Percentiles rank a stretch among this genome's conserved stretches.
These are phyloP conservation scores for Geodia barretti DNA, from an alignment of 37 sponge, comb jelly and placozoan species.

Conservation along the genomic window DNA sequence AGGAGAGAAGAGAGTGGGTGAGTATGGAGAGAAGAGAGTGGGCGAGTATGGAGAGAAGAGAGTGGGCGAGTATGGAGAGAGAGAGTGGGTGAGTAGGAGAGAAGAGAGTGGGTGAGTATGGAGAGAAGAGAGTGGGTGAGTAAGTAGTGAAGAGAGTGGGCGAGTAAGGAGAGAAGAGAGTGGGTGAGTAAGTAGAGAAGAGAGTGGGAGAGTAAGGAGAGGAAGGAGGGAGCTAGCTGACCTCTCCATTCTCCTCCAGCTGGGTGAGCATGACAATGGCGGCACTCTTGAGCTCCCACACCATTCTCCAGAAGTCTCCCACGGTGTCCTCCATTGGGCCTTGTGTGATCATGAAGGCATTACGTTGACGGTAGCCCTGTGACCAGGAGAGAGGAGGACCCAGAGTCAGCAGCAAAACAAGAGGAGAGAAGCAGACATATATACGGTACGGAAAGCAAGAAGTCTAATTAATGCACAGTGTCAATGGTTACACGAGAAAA, in stretches of 20 bases:
- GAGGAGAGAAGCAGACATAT: too few species aligned
- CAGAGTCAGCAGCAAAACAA: background rate
- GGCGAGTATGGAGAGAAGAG: background rate
- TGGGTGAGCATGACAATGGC: slow-evolving; percentile 78
- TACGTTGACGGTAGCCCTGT: slow-evolving; percentile 77
- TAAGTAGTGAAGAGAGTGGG: too few species aligned
- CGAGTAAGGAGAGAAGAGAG: too few species aligned
- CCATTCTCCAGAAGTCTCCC: slow-evolving; percentile 77
- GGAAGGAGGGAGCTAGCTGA: slow-evolving; percentile 3
- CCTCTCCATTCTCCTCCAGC: slow-evolving; percentile 57
- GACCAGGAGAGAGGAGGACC: slow-evolving; percentile 1
- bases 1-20: too few species aligned
- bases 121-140: too few species aligned
- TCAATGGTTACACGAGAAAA: too few species aligned
- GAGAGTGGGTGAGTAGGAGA: background rate
- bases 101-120: background rate
- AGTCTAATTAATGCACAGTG: too few species aligned
- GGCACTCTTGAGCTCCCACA: slow-evolving; percentile 69
- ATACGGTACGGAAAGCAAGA: too few species aligned
- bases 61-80: background rate
- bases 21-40: too few species aligned
- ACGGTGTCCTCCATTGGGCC: slow-evolving; percentile 54
- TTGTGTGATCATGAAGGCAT: slow-evolving; percentile 76
- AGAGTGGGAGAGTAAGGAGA: too few species aligned
- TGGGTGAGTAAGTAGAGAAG: too few species aligned